Conservation (phyloP, 2,888 invertebrate species). For the Eudasyphora cyanicolor region DNA sequence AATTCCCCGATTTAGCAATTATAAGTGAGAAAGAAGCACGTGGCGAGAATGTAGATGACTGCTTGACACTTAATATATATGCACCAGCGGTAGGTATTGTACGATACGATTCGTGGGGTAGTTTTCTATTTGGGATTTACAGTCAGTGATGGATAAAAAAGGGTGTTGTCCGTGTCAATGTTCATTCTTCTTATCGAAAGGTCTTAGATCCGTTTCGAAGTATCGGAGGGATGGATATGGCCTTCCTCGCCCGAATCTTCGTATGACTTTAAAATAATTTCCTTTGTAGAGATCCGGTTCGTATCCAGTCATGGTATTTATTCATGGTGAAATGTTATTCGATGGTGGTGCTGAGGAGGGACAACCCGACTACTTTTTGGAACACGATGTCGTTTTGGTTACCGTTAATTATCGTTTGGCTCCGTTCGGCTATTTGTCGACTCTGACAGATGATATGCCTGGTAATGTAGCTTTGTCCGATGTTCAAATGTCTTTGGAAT, state of each 20-base stretch:
- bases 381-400: conserved; percentile 80
- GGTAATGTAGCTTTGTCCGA: conserved; percentile 83
- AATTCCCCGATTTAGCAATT: conserved; percentile 73
- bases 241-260: background rate
- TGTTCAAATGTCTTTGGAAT: conserved; percentile 80
- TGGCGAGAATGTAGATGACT: conserved; percentile 75
- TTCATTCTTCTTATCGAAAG: too few species aligned
- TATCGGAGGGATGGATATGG: too few species aligned
- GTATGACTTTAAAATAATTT: background rate
- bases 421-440: conserved; percentile 81
- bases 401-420: conserved; percentile 81
- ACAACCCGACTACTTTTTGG: conserved; percentile 80
- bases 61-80: conserved; percentile 75
- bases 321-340: conserved; percentile 80
- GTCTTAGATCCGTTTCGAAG: too few species aligned
- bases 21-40: conserved; percentile 70
- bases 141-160: too few species aligned
- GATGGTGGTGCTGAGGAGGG: conserved; percentile 78
- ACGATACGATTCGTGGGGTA: background rate
- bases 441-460: conserved; percentile 80
- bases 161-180: too few species aligned
- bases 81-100: conserved; percentile 72
- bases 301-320: conserved; percentile 79
- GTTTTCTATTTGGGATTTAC: background rate
- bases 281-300: conserved; percentile 64